Conservation (phyloP, 1,140 invertebrate genomes). For the Diplogasteroides magnus region DNA sequence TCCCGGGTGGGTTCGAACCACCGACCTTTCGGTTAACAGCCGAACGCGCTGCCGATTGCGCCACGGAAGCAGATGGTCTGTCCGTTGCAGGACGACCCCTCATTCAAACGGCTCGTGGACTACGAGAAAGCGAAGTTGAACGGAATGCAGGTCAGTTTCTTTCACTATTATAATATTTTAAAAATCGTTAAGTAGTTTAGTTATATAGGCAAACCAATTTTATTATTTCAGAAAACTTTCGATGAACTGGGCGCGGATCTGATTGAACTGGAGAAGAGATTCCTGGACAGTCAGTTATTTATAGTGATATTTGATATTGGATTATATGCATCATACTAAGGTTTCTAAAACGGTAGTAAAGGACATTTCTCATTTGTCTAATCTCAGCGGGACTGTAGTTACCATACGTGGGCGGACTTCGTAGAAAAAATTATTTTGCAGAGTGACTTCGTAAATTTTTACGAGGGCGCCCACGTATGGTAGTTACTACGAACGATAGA, state of each 20-base stretch:
- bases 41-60: conserved; percentile 27
- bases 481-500: no score
- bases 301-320: not conserved
- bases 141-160: not conserved
- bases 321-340: no score
- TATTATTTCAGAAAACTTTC: not conserved
- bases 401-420: no score
- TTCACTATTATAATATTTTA: not conserved
- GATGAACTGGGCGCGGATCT: not conserved
- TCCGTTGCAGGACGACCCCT: not conserved
- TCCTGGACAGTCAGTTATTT: not conserved
- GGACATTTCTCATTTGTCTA: no score
- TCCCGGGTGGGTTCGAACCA: conserved; percentile 32
- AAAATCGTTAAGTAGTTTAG: no score
- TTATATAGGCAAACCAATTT: no score
- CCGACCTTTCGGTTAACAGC: conserved; percentile 39
- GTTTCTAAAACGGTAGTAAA: no score
- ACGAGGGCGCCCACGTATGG: no score
- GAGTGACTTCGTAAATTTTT: no score
- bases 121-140: not conserved
- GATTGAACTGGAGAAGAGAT: not conserved
- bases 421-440: no score
- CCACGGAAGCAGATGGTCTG: not conserved
- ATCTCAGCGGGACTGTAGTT: no score
- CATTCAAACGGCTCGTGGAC: not conserved